phyloP scores from a whole-genome alignment of 2,888 invertebrate species.

The Gymnoscelis rufifasciata region DNA sequence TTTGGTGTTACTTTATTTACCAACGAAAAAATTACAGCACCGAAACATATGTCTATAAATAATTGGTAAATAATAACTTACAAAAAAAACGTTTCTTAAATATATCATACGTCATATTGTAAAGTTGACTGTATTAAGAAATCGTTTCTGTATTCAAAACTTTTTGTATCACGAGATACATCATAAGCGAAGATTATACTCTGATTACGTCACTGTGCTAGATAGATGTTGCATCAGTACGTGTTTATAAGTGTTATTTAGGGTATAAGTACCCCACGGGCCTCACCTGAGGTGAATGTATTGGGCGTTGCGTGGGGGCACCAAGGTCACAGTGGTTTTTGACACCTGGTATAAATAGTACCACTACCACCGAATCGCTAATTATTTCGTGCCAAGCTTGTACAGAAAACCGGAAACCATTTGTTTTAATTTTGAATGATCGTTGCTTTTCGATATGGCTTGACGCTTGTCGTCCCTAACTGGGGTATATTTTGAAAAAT shows the following conservation, averaged over 20 bases:
- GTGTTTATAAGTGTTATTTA: slow-evolving; percentile 32
- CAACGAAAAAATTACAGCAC: no score
- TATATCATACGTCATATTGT: no score
- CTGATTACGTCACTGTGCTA: slow-evolving; percentile 18
- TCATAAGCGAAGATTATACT: slow-evolving; percentile 5
- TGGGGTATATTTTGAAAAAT: background rate
- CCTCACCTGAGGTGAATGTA: slow-evolving; percentile 76
- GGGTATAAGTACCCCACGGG: slow-evolving; percentile 52
- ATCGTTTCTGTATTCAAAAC: no score
- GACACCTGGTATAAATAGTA: slow-evolving; percentile 71
- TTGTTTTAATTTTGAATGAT: slow-evolving; percentile 65
- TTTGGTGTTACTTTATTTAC: no score
- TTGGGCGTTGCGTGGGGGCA: slow-evolving; percentile 69
- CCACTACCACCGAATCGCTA: slow-evolving; percentile 48
- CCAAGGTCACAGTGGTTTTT: slow-evolving; percentile 76
- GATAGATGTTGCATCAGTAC: slow-evolving; percentile 26
- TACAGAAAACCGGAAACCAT: slow-evolving; percentile 65
- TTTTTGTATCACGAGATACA: no score
- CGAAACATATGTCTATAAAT: no score
- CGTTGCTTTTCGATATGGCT: slow-evolving; percentile 42
- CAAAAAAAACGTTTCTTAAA: no score
- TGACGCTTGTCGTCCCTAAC: background rate
- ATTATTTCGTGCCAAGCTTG: slow-evolving; percentile 55
- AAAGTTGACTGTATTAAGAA: no score
- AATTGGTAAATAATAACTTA: no score